phyloP scores from a whole-genome alignment of 2,113 vertebrate genomes.

The Arenaria interpres region DNA sequence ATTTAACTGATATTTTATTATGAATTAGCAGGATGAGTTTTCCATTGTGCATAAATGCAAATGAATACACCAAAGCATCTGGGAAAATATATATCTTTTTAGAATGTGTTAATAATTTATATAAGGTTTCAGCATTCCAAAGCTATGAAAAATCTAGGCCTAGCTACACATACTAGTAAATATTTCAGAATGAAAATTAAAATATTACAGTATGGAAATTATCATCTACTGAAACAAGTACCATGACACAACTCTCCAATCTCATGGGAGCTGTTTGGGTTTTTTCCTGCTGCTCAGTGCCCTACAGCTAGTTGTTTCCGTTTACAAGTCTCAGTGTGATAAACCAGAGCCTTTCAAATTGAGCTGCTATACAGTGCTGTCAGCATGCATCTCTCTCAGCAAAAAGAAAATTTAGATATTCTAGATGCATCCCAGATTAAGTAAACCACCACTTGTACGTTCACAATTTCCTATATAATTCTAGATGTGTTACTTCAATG shows the following conservation, averaged over 20 bases:
- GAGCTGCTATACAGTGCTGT: background rate
- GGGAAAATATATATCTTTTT: background rate
- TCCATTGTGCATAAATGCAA: background rate
- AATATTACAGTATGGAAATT: background rate
- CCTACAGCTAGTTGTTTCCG: background rate
- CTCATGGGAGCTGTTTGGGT: background rate
- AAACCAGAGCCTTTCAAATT: background rate
- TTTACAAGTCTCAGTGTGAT: background rate
- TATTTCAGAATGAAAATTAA: background rate
- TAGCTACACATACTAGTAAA: background rate
- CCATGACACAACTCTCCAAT: background rate
- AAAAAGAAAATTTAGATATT: background rate
- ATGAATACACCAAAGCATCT: background rate
- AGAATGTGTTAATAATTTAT: background rate
- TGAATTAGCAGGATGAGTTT: background rate
- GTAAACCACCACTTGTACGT: background rate
- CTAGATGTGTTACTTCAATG: background rate
- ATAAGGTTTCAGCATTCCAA: background rate
- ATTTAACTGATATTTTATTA: background rate
- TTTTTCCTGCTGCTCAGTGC: background rate
- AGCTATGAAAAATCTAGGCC: background rate
- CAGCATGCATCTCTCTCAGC: background rate
- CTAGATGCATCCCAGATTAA: background rate
- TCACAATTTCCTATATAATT: background rate
- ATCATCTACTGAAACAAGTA: background rate